A percentile compares a stretch with the other conserved stretches of the same genome.
phyloP scores from a whole-genome alignment of 2,113 vertebrate species.

The Actenoides hombroni region DNA sequence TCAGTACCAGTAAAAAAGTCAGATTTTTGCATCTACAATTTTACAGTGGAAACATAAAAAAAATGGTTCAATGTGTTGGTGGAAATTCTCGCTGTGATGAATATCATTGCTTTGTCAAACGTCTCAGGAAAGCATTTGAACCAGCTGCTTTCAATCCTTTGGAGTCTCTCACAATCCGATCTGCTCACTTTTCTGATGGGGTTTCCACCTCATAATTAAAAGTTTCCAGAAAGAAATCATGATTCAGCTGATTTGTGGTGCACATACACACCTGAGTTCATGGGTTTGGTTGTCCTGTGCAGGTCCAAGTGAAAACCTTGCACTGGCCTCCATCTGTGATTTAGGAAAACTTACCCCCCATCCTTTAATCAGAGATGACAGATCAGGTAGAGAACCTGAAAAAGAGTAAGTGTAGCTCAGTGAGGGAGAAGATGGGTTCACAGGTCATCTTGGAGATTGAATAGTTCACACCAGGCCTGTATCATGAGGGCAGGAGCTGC shows the following conservation, averaged over 20 bases:
- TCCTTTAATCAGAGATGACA: background rate
- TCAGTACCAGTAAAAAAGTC: background rate
- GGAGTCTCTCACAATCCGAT: too few relatives aligned
- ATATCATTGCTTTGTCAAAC: background rate
- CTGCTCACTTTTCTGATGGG: too few relatives aligned
- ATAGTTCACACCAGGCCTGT: too few relatives aligned
- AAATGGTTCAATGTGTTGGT: background rate
- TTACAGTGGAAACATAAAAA: background rate
- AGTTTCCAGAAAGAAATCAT: background rate
- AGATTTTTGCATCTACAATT: background rate
- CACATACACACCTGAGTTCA: fast-evolving
- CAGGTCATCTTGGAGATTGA: background rate
- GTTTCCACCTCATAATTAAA: background rate
- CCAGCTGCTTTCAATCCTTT: too few relatives aligned
- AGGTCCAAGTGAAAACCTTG: background rate
- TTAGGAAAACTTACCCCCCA: background rate
- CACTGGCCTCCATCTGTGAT: background rate
- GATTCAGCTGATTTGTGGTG: background rate
- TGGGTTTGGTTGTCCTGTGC: fast-evolving
- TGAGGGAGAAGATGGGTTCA: background rate
- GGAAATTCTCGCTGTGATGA: background rate
- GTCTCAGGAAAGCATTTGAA: too few relatives aligned
- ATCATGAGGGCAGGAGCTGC: background rate
- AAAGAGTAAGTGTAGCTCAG: background rate
- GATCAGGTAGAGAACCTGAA: background rate